Evolutionary conservation across 2,888 invertebrate genomes (phyloP).

Genomic region (Sminthurinus aureus): DNA sequence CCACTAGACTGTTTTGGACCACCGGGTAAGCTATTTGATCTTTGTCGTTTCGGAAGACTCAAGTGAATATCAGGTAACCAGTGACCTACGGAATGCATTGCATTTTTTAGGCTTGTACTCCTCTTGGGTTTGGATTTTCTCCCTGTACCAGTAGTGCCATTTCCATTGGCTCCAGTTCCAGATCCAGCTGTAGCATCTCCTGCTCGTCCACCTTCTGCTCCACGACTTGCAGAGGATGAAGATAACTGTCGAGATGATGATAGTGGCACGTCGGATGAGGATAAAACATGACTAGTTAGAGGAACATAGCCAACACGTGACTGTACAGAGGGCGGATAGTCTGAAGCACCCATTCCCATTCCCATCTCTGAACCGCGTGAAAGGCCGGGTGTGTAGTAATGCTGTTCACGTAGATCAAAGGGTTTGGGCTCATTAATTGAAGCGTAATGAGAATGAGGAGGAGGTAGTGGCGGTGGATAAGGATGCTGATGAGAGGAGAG

Average conservation of each 20-base stretch:
- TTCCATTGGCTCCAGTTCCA: not conserved
- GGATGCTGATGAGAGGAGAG: not conserved
- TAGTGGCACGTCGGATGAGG: not conserved
- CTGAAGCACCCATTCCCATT: not conserved
- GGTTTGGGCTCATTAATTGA: slow-evolving; percentile 28
- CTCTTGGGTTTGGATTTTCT: slow-evolving; percentile 72
- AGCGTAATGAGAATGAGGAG: not conserved
- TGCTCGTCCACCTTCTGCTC: not conserved
- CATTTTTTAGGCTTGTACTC: slow-evolving; percentile 76
- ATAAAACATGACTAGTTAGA: not conserved
- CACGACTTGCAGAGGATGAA: not conserved
- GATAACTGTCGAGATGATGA: no score
- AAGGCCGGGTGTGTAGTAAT: slow-evolving; percentile 4
- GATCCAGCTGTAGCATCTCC: not conserved
- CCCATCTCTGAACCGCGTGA: not conserved
- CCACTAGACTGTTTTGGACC: slow-evolving; percentile 69
- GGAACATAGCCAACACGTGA: slow-evolving; percentile 51
- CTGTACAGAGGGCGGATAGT: slow-evolving; percentile 31
- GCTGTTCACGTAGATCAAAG: slow-evolving; percentile 7
- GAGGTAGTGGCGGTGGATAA: not conserved
- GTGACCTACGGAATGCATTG: slow-evolving; percentile 80
- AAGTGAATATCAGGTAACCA: slow-evolving; percentile 84
- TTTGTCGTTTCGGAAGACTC: slow-evolving; percentile 71
- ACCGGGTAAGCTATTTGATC: slow-evolving; percentile 83
- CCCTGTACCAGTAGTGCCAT: not conserved